Conservation (phyloP, 2,888 invertebrate genomes). For the Polyploca ridens region DNA sequence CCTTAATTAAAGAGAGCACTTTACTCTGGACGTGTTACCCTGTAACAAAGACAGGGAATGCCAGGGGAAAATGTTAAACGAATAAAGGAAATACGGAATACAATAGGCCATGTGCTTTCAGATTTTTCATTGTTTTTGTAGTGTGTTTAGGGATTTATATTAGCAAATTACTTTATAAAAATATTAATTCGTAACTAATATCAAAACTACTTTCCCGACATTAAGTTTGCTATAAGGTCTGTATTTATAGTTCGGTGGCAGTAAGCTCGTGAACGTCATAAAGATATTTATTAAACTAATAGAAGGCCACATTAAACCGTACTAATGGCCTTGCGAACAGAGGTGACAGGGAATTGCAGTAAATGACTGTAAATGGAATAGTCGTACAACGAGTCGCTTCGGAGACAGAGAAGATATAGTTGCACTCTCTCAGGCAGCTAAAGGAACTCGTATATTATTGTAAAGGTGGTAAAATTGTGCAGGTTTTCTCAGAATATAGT, state of each 20-base stretch:
- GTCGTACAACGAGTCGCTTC: constrained; percentile 13
- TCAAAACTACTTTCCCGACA: background rate
- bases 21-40: constrained; percentile 21
- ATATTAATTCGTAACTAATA: too few relatives aligned
- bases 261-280: background rate
- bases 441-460: background rate
- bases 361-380: constrained; percentile 35
- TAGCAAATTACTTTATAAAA: too few relatives aligned
- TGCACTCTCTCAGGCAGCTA: background rate
- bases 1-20: constrained; percentile 43
- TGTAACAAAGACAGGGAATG: constrained; percentile 19
- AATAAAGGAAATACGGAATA: background rate
- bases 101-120: background rate
- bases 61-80: constrained; percentile 12
- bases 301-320: constrained; percentile 40
- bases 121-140: background rate
- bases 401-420: constrained; percentile 6
- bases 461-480: background rate
- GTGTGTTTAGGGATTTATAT: too few relatives aligned
- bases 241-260: background rate
- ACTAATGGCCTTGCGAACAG: constrained; percentile 35
- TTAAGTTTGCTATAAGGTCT: background rate
- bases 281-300: constrained; percentile 39
- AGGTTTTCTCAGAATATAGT: background rate
- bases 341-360: constrained; percentile 33